Base-by-base conservation (phyloP, 1,140 invertebrate genomes). In the Zaprionus gabonicus region DNA sequence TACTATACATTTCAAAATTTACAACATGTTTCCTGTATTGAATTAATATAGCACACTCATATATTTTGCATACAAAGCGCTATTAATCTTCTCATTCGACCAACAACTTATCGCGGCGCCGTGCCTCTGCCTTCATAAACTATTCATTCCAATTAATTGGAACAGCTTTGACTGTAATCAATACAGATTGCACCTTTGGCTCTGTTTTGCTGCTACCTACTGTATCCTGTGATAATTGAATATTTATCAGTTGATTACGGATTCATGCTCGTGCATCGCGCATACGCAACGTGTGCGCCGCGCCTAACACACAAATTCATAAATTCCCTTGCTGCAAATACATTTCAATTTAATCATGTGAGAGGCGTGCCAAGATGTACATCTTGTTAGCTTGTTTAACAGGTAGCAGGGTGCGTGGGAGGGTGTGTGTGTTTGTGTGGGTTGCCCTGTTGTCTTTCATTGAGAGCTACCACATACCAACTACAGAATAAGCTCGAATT, bases 161-260 rank as follows among this genome's bases (percentile, higher is more conserved):
- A 59, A 65, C 4, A 15, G 55, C 34, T 58, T 60, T 55, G n/a
- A 7, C 15, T 17, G 10, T 46, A 59, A 60, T 73, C 51, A 69
- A 65, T 51, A 73, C 27, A 64, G 62, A 74, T 64, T 67, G 63
- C 70, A 72, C 69, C 56, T 76, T 66, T 55, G 67, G 51, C 68
- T 15, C 20, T 9, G 20, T 36, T 31, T 56, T 10, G 27, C 15
- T 38, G 36, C 25, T 66, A 44, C 36, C 34, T 44, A 27, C 46
- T 25, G 13, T 38, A 56, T 44, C 10, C 36, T 28, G 53, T 36
- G 36, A 28, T 68, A 70, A 69, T 73, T 76, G 44, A 66, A 66
- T 53, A 64, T 60, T 80, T 73, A 71, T 44, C 58, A 57, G 64
- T 59, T 82, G 83, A 87, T 83, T 88, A 71, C 53, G 59, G 70